A percentile compares a stretch with the other conserved stretches of the same genome.
phyloP scores from a whole-genome alignment of 2,113 vertebrate species.

The Gadus macrocephalus region DNA sequence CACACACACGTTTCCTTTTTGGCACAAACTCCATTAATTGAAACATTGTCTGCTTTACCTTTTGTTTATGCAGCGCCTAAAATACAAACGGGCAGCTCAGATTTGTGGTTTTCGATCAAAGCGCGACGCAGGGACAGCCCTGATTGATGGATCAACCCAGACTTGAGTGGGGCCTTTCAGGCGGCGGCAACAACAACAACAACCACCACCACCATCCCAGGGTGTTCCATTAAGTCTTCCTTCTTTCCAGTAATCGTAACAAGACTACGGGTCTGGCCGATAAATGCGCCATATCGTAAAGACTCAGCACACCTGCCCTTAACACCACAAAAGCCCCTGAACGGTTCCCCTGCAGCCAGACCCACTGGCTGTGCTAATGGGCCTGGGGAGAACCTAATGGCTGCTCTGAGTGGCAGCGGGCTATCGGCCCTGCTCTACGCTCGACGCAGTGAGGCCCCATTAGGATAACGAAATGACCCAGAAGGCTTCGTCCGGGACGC shows the following conservation, averaged over 20 bases:
- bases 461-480: not conserved
- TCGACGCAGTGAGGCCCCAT: conserved; percentile 38
- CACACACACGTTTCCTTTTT: not conserved
- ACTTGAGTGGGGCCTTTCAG: too few species aligned
- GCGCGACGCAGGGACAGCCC: not conserved
- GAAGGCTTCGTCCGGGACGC: too few species aligned
- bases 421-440: conserved; percentile 39
- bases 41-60: too few species aligned
- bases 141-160: not conserved
- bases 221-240: conserved; percentile 41
- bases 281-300: conserved; percentile 46
- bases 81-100: conserved; percentile 5
- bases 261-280: conserved; percentile 46
- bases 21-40: not conserved
- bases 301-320: not conserved
- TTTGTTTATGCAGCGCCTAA: too few species aligned
- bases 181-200: conserved; percentile 24
- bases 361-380: conserved; percentile 61
- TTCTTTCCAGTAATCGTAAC: conserved; percentile 66
- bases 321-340: conserved; percentile 57
- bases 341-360: conserved; percentile 50
- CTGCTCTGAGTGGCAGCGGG: conserved; percentile 43
- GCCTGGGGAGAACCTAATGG: conserved; percentile 55
- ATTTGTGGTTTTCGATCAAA: conserved; percentile 11
- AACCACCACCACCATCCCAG: conserved; percentile 28